Percentiles rank a stretch among this genome's conserved stretches.
These are phyloP conservation scores for Engraulis encrasicolus DNA, from an alignment of 2,113 vertebrate genomes.

Conservation along the genomic window DNA sequence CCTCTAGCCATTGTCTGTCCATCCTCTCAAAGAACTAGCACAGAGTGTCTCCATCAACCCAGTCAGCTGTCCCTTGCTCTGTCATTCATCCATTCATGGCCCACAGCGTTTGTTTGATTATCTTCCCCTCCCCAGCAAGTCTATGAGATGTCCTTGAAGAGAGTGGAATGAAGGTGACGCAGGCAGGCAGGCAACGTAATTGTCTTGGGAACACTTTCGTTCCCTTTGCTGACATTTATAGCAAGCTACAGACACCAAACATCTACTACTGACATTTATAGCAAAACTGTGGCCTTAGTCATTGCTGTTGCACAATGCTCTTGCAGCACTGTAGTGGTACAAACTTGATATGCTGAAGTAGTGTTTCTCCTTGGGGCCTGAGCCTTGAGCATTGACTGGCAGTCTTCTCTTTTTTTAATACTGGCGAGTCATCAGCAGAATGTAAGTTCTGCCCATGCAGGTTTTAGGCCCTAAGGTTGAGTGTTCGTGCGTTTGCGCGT, in stretches of 20 bases:
- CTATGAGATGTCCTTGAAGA: neutral
- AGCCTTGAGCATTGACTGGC: no score
- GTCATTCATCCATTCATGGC: neutral
- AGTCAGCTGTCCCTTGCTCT: neutral
- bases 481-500: neutral
- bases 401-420: no score
- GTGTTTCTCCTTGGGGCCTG: neutral
- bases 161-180: neutral
- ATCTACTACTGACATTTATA: neutral
- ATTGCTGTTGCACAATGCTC: neutral
- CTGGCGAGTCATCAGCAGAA: neutral
- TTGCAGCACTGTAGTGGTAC: neutral
- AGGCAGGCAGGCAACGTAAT: neutral
- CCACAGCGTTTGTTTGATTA: neutral
- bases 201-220: no score
- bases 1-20: neutral
- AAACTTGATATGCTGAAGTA: neutral
- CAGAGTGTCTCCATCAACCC: neutral
- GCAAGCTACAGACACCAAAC: no score
- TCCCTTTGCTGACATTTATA: neutral
- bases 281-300: neutral
- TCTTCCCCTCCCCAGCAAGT: no score
- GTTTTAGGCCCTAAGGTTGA: neutral
- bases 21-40: neutral
- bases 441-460: neutral